Evolutionary conservation across 2,113 vertebrate genomes (phyloP).

Genomic region (Ceyx cyanopectus): DNA sequence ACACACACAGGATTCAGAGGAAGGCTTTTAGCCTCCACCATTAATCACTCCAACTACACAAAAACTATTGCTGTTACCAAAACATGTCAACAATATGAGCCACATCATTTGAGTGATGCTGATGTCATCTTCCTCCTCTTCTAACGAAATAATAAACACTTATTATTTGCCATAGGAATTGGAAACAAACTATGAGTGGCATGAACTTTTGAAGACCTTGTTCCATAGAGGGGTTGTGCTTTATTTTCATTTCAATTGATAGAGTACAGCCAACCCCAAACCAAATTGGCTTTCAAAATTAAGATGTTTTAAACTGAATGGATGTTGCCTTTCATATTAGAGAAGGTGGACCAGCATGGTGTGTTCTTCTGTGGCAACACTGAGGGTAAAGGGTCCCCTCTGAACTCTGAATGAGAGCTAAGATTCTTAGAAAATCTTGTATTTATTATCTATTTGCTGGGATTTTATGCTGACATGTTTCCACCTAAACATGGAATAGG

Average conservation of each 20-base stretch:
- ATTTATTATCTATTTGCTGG: neutral
- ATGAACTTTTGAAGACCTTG: constrained; percentile 21
- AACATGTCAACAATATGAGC: neutral
- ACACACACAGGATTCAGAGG: neutral
- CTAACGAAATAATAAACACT: constrained; percentile 39
- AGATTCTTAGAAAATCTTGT: neutral
- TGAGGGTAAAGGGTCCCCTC: neutral
- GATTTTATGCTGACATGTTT: neutral
- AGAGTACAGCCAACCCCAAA: neutral
- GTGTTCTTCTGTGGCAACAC: neutral
- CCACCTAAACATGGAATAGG: neutral
- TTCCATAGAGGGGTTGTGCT: neutral
- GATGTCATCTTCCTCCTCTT: neutral
- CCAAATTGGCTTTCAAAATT: neutral
- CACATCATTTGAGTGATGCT: neutral
- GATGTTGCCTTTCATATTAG: neutral
- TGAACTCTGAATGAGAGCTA: neutral
- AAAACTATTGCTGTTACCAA: neutral
- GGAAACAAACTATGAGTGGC: neutral
- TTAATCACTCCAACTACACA: neutral
- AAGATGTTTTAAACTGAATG: neutral
- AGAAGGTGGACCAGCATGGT: neutral
- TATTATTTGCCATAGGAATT: neutral
- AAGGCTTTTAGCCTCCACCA: neutral
- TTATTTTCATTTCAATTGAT: neutral